phyloP scores from a whole-genome alignment of 30 jellyfish, hydroid and myxozoan genomes.

The Aurelia aurita region DNA sequence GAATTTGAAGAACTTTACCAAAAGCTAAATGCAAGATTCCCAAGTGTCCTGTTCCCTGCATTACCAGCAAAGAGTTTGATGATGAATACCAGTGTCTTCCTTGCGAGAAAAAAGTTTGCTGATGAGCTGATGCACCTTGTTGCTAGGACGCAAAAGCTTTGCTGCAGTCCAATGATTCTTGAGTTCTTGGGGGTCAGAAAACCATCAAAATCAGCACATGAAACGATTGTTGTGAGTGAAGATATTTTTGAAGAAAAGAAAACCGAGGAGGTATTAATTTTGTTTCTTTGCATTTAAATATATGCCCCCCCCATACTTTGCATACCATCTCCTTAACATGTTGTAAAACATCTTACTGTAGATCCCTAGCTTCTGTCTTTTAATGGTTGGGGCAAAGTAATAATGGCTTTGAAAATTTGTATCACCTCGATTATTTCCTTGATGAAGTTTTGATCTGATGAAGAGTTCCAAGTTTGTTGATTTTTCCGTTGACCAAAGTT shows the following conservation, averaged over 20 bases:
- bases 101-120: conserved; percentile 61
- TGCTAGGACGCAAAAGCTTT: conserved; percentile 92
- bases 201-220: conserved; percentile 32
- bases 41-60: conserved; percentile 89
- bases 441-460: no score
- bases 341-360: no score
- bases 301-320: no score
- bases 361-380: no score
- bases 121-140: conserved; percentile 86
- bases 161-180: conserved; percentile 97
- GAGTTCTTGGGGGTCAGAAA: conserved; percentile 79
- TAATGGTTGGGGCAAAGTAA: no score
- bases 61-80: conserved; percentile 79
- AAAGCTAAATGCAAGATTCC: conserved; percentile 83
- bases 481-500: no score
- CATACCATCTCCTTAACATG: no score
- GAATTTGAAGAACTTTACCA: conserved; percentile 89
- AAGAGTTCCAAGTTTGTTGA: no score
- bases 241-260: conserved; percentile 44
- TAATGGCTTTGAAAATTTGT: no score
- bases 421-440: no score
- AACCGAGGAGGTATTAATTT: conserved; percentile 8
- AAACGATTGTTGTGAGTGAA: conserved; percentile 65
- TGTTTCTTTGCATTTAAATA: not conserved
- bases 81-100: conserved; percentile 47